These are phyloP conservation scores for Hermaeophaga mercurialis DNA, from an alignment of 2,888 invertebrate species.

Conservation along the genomic window DNA sequence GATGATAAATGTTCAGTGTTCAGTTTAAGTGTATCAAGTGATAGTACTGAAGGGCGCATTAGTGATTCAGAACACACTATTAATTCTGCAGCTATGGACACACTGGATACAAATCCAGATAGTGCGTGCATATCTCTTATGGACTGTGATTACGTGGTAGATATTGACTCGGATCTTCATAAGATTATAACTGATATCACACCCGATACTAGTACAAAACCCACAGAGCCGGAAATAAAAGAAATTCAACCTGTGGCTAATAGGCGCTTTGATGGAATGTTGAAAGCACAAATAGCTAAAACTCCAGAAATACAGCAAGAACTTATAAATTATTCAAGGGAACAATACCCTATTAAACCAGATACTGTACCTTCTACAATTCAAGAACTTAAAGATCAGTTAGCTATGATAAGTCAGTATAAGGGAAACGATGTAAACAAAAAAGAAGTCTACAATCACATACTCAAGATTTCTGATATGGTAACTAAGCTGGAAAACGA, in stretches of 20 bases:
- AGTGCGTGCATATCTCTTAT: background rate
- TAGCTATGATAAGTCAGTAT: background rate
- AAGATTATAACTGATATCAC: background rate
- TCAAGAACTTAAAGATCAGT: background rate
- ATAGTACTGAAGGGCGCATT: background rate
- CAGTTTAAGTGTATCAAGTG: background rate
- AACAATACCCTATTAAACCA: background rate
- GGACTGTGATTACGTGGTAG: background rate
- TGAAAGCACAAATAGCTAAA: conserved; percentile 12
- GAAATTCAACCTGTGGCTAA: background rate
- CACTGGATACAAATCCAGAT: background rate
- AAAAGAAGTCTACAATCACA: background rate
- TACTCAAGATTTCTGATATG: conserved; percentile 1
- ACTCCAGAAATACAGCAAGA: background rate
- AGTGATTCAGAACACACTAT: background rate
- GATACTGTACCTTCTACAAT: background rate
- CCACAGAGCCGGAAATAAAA: background rate
- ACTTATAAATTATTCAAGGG: background rate
- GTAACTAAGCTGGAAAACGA: background rate
- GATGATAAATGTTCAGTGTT: background rate
- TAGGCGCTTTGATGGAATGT: conserved; percentile 7
- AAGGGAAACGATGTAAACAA: background rate
- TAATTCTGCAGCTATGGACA: conserved; percentile 1
- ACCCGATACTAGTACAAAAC: background rate
- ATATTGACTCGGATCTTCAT: background rate